Conservation (phyloP, 1,140 invertebrate species). For the Whitmania pigra region DNA sequence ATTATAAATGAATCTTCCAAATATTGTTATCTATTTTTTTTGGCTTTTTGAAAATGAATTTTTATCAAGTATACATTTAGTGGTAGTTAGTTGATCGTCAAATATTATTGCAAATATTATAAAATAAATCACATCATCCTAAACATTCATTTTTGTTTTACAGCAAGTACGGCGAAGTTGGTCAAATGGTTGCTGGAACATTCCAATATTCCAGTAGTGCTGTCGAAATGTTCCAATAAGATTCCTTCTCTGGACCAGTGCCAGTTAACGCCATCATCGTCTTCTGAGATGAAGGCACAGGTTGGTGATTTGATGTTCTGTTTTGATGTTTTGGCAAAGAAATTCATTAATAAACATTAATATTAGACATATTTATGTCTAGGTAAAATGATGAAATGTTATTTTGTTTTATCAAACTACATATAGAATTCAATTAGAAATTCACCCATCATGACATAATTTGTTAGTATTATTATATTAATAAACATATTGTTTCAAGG, state of each 20-base stretch:
- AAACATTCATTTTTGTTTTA: conserved; percentile 2
- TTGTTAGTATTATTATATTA: too few species aligned
- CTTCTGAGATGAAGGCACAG: neutral
- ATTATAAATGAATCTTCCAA: too few species aligned
- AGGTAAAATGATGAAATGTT: too few species aligned
- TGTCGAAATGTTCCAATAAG: neutral
- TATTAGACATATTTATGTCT: too few species aligned
- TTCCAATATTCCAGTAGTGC: neutral
- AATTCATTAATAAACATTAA: neutral
- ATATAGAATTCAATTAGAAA: conserved; percentile 1
- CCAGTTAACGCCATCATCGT: conserved; percentile 9
- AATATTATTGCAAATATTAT: neutral
- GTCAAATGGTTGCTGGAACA: conserved; percentile 39
- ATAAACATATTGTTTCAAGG: too few species aligned
- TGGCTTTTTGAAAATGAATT: too few species aligned
- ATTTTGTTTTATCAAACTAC: too few species aligned
- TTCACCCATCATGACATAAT: neutral
- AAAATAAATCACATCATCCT: neutral
- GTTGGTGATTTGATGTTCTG: neutral
- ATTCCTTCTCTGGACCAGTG: conserved; percentile 32
- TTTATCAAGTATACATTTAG: too few species aligned
- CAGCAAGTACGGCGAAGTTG: conserved; percentile 38
- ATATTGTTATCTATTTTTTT: too few species aligned
- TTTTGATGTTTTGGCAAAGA: neutral
- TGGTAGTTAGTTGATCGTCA: too few species aligned